phyloP scores from a whole-genome alignment of 2,888 invertebrate genomes.

The Chloroclystis v-ata region DNA sequence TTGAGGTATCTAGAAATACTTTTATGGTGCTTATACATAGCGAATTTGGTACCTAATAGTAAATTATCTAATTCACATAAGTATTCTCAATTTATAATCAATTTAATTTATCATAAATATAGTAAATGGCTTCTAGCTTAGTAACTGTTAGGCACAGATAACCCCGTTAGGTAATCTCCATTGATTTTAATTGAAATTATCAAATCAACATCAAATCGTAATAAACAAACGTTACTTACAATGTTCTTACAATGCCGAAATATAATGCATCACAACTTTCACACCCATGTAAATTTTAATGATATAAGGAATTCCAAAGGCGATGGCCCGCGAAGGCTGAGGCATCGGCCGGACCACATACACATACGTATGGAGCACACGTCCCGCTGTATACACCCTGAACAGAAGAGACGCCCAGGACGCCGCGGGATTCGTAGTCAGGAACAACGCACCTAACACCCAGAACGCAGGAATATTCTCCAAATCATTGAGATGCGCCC shows the following conservation, averaged over 20 bases:
- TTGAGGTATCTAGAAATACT: too few species aligned
- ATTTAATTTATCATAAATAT: too few species aligned
- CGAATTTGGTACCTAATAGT: too few species aligned
- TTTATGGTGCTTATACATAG: too few species aligned
- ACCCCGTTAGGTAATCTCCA: too few species aligned
- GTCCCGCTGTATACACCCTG: constrained; percentile 69
- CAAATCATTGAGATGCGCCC: constrained; percentile 83
- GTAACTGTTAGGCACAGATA: too few species aligned
- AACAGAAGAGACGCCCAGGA: constrained; percentile 45
- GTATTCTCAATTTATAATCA: too few species aligned
- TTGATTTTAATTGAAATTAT: too few species aligned
- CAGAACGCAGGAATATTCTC: constrained; percentile 84
- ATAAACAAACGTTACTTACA: too few species aligned
- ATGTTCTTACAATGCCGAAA: constrained; percentile 36
- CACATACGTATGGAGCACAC: constrained; percentile 80
- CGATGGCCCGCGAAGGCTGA: constrained; percentile 67
- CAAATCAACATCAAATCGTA: too few species aligned
- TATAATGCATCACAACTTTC: constrained; percentile 45
- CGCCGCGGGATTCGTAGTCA: constrained; percentile 72
- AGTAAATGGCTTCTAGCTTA: too few species aligned
- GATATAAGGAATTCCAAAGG: constrained; percentile 45
- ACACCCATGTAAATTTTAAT: constrained; percentile 57
- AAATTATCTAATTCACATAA: too few species aligned
- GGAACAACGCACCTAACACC: constrained; percentile 75
- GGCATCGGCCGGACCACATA: constrained; percentile 80